Conservation (phyloP, 2,113 vertebrate species). For the Osmerus eperlanus region DNA sequence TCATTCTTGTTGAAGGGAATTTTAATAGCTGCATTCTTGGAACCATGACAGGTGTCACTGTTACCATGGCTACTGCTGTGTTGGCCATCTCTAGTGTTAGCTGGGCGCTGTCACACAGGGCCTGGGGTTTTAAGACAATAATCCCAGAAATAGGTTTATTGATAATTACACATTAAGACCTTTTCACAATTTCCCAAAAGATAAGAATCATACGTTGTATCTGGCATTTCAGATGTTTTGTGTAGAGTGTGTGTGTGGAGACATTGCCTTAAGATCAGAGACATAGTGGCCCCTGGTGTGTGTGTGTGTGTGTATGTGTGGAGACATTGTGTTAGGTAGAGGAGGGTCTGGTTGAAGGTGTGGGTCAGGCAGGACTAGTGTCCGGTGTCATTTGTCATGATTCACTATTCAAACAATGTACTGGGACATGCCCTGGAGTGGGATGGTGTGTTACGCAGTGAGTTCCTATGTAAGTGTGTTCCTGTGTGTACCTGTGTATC, state of each 20-base stretch:
- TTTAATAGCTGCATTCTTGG: slow-evolving; percentile 49
- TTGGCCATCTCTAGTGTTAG: not conserved
- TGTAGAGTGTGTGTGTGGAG: too few species aligned
- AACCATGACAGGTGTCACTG: slow-evolving; percentile 43
- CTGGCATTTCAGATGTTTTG: too few species aligned
- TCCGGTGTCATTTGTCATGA: slow-evolving; percentile 19
- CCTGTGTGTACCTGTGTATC: not conserved
- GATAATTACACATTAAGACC: too few species aligned
- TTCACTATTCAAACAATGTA: slow-evolving; percentile 17
- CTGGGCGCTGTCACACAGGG: too few species aligned
- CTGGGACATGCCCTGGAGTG: slow-evolving; percentile 9
- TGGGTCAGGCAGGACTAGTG: not conserved
- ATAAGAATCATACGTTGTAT: too few species aligned
- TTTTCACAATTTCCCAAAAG: too few species aligned
- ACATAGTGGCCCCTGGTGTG: not conserved
- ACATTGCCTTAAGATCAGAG: too few species aligned
- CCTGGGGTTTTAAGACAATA: too few species aligned
- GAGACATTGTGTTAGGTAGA: not conserved
- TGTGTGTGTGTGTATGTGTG: slow-evolving; percentile 1
- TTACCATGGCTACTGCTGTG: slow-evolving; percentile 28
- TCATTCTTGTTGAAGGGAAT: slow-evolving; percentile 40
- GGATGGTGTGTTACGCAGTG: not conserved
- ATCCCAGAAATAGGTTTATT: too few species aligned
- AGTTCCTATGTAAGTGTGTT: not conserved
- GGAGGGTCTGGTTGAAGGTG: not conserved